Evolutionary conservation across 1,140 invertebrate genomes (phyloP).

Genomic region (Anagrus nilaparvatae): DNA sequence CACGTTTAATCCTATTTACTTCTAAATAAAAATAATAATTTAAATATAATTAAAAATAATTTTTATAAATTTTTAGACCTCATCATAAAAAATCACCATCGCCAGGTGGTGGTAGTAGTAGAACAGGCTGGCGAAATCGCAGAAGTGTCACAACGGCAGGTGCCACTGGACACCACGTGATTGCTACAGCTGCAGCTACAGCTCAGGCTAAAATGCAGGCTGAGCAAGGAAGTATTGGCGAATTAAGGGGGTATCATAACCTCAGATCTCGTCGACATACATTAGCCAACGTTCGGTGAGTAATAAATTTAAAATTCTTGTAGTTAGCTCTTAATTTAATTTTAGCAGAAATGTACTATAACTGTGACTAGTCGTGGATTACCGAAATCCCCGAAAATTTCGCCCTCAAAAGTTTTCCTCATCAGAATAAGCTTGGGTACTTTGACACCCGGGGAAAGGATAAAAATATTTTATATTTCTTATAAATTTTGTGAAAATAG

Average conservation of each 20-base stretch:
- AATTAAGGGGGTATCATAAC: conserved; percentile 76
- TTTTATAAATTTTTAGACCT: conserved; percentile 33
- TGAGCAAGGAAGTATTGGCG: conserved; percentile 77
- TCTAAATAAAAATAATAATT: no score
- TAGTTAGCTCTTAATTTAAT: no score
- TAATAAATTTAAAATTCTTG: conserved; percentile 22
- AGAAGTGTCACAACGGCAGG: conserved; percentile 40
- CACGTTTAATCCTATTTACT: no score
- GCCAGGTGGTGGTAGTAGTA: conserved; percentile 32
- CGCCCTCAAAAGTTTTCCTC: no score
- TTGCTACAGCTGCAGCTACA: conserved; percentile 35
- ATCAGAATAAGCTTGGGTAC: no score
- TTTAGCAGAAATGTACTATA: no score
- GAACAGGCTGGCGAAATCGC: conserved; percentile 38
- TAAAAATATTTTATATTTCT: no score
- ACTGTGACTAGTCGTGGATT: no score
- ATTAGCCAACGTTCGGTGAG: conserved; percentile 80
- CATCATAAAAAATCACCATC: conserved; percentile 42
- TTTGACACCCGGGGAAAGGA: no score
- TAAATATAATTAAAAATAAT: no score
- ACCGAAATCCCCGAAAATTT: no score
- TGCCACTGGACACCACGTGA: conserved; percentile 38
- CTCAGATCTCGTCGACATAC: conserved; percentile 74
- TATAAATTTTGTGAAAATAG: no score
- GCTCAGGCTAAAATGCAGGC: conserved; percentile 68